Evolutionary conservation across 2,113 vertebrate species (phyloP).

Genomic region (Argyrosomus japonicus): DNA sequence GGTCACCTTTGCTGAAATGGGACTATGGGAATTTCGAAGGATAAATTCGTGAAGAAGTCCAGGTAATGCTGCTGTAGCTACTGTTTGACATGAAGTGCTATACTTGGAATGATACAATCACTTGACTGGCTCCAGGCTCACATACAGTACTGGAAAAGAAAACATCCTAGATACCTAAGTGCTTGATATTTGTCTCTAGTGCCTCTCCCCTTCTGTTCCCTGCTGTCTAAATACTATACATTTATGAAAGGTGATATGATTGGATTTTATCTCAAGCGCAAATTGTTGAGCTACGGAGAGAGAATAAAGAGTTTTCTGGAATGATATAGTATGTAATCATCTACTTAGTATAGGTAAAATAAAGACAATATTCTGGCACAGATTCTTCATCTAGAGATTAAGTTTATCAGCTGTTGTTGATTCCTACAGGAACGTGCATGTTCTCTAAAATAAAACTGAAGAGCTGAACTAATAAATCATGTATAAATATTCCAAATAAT

Average conservation of each 20-base stretch:
- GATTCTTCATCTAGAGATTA: neutral
- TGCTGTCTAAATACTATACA: neutral
- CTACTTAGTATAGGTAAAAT: neutral
- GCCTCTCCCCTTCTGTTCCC: neutral
- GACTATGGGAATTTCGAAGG: conserved; percentile 14
- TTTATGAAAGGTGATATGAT: neutral
- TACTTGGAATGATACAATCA: neutral
- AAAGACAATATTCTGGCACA: neutral
- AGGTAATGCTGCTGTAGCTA: conserved; percentile 3
- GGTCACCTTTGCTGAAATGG: neutral
- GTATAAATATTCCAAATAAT: neutral
- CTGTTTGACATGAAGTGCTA: neutral
- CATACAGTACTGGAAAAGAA: neutral
- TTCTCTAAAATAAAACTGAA: neutral
- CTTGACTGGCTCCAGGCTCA: neutral
- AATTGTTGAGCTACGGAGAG: neutral
- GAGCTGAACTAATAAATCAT: neutral
- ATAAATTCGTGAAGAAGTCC: neutral
- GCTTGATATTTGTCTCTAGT: neutral
- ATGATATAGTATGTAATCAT: neutral
- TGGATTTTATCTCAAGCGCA: neutral
- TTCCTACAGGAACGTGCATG: neutral
- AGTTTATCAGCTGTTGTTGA: neutral
- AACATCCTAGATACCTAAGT: neutral
- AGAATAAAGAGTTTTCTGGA: neutral